Evolutionary conservation across 1,140 invertebrate genomes (phyloP).

Genomic region (Ceratina australensis): DNA sequence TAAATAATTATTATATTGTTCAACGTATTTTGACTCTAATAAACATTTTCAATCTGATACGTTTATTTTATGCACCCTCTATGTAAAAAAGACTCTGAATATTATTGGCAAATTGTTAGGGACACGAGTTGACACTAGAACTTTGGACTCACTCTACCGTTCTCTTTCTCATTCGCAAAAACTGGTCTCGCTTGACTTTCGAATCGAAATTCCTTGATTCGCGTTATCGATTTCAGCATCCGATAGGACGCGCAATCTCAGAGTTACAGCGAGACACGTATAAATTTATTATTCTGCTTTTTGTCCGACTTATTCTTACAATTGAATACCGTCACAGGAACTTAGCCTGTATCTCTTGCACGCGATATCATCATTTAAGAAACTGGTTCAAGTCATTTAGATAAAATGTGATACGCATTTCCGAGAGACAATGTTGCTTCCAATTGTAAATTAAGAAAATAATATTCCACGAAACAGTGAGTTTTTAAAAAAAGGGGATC

Average conservation of each 20-base stretch:
- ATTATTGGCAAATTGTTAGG: too few relatives aligned
- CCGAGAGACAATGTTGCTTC: neutral
- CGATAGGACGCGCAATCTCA: neutral
- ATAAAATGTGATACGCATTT: neutral
- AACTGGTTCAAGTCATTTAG: neutral
- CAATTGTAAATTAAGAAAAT: too few relatives aligned
- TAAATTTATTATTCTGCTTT: too few relatives aligned
- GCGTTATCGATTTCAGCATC: conserved; percentile 36
- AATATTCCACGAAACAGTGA: conserved; percentile 54
- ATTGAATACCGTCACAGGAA: too few relatives aligned
- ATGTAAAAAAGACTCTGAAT: too few relatives aligned
- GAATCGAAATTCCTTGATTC: conserved; percentile 43
- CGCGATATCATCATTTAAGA: conserved; percentile 8
- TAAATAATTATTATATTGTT: too few relatives aligned
- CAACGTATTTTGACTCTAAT: too few relatives aligned
- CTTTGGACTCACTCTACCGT: neutral
- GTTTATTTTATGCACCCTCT: too few relatives aligned
- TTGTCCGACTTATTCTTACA: neutral
- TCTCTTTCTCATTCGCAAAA: conserved; percentile 30
- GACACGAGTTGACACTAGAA: neutral
- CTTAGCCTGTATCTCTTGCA: neutral
- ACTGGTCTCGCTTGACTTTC: conserved; percentile 58
- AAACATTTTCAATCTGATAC: too few relatives aligned
- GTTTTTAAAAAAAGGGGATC: conserved; percentile 50
- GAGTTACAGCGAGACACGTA: too few relatives aligned